Evolutionary conservation across 2,888 invertebrate genomes (phyloP), one percentile per base, ranked within the genome.

Genomic region (Drosophila emarginata): DNA sequence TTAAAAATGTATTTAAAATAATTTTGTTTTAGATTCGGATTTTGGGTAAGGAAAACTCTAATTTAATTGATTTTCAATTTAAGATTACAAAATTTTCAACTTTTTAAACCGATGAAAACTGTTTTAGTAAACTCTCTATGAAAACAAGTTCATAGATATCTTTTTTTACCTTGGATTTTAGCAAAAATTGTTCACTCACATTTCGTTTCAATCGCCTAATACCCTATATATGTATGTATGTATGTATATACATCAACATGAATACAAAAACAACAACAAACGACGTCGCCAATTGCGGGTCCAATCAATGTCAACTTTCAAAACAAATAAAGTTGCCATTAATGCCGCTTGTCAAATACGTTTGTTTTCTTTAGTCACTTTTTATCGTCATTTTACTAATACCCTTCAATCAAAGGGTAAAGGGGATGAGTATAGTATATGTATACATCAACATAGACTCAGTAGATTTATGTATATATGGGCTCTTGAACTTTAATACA

Each of bases 221-320:
- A 40, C 64, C 65, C 62, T 51, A 23, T 21, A 32, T 50, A n/a
- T n/a, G n/a, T n/a, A n/a, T n/a, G n/a, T n/a, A n/a, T n/a, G n/a
- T n/a, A n/a, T n/a, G n/a, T n/a, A 26, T 14, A 32, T 32, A 51
- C 40, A 28, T 40, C 15, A 4, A 23, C 23, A 45, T 51, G 23
- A 71, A 53, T 9, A 62, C 69, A 69, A 36, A 60, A 60, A 51
- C 40, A 68, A 57, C 59, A 50, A 50, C 53, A 40, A 57, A 51
- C 15, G 56, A 56, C 70, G 67, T 74, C 58, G 78, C 78, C 86
- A 80, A 79, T 87, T 88, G 88, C 66, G 83, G 79, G 74, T 71
- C 86, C 84, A 87, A 89, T 87, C 89, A 87, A 87, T 88, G 87
- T 88, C 89, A 89, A 76, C 84, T 84, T 80, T 81, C 81, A 80